Evolutionary conservation across 2,797 vertebrate species (phyloP).

Genomic region (Melanotaenia boesemani): DNA sequence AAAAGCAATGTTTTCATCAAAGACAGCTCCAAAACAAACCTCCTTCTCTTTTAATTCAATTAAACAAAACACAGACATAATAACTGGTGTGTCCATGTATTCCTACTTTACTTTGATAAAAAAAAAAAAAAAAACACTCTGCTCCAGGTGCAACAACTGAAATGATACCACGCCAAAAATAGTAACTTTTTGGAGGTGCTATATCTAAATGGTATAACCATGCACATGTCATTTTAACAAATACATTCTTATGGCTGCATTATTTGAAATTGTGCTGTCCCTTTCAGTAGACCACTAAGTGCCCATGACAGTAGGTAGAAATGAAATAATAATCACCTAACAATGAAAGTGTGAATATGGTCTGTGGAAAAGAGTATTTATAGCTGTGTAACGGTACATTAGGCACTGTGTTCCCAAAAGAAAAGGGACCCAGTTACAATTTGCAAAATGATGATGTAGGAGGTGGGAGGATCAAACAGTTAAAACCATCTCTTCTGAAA

Average conservation of each 20-base stretch:
- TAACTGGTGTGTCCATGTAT: background rate
- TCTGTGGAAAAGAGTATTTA: conserved; percentile 61
- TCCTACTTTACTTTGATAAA: background rate
- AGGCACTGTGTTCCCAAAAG: conserved; percentile 51
- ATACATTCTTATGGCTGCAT: background rate
- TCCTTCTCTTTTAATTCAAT: background rate
- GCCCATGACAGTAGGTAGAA: conserved; percentile 21
- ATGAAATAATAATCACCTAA: conserved; percentile 67
- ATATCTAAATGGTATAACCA: background rate
- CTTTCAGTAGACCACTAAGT: conserved; percentile 23
- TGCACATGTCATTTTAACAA: background rate
- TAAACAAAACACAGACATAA: background rate
- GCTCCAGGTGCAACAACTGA: background rate
- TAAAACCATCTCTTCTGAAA: conserved; percentile 48
- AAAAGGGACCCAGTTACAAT: conserved; percentile 41
- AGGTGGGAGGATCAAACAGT: conserved; percentile 35
- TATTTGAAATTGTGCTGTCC: background rate
- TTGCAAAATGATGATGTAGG: conserved; percentile 59
- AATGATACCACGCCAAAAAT: background rate
- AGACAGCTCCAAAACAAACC: background rate
- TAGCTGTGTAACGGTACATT: conserved; percentile 67
- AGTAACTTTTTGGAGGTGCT: background rate
- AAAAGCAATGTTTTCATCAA: background rate
- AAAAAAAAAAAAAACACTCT: background rate
- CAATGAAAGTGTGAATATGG: conserved; percentile 41